Evolutionary conservation across 1,140 invertebrate species (phyloP), one percentile per base, ranked within the genome.

Genomic region (Drosophila trapezifrons): DNA sequence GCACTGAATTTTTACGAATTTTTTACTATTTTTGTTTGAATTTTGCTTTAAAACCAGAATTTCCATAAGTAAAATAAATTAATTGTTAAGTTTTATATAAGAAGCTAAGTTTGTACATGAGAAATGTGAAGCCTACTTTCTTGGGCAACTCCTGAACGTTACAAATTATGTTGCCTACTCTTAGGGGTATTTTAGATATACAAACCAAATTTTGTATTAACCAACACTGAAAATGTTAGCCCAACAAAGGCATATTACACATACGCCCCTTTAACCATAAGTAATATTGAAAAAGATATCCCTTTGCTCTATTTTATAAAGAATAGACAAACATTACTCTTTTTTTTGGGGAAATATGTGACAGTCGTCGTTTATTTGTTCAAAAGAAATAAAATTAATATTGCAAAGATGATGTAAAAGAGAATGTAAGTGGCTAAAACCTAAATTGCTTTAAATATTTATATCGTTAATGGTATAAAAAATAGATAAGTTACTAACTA

Each of bases 331-430:
- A 32, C 0, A 22, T 47, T 4, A n/a, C 5, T n/a, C 37, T 38
- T 15, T 0, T 13, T 13, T 29, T 51, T 27, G 35, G 15, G n/a
- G 6, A 55, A 57, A 49, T 49, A 20, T 70, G 18, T 13, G 67
- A 71, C 64, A 35, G 38, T 40, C 56, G 64, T 76, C 58, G n/a
- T 87, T 86, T 83, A 87, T 83, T 83, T 76, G 55, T 69, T 83
- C 75, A 79, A 73, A 73, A 66, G 59, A 72, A 86, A 83, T 84
- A 83, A 89, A 65, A 76, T 83, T 86, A 89, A 79, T 89, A 86
- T 86, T 86, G 80, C 83, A 89, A 72, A 86, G n/a, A 78, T 52
- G 29, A 69, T 78, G 84, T 89, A 69, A 74, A 76, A 80, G 51
- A 70, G 38, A 63, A 54, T 72, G 57, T 79, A 79, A 56, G 43